These are phyloP conservation scores for Sylvia atricapilla DNA, from an alignment of 2,113 vertebrate species.

Conservation along the genomic window DNA sequence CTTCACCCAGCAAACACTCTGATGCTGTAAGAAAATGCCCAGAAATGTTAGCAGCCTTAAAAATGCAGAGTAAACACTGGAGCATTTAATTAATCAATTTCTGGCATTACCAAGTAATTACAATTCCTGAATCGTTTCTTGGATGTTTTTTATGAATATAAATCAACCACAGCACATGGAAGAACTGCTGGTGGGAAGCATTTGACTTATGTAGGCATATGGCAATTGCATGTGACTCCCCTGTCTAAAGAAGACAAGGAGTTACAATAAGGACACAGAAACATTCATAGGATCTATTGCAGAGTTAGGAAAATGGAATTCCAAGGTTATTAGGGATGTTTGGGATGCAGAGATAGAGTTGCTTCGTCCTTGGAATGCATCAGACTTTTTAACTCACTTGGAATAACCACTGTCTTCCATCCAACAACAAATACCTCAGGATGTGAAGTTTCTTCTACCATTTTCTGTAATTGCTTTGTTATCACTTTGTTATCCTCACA, in stretches of 20 bases:
- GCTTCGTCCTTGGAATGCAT: not conserved
- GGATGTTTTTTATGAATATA: slow-evolving; percentile 7
- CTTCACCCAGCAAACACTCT: slow-evolving; percentile 1
- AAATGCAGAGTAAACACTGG: slow-evolving; percentile 33
- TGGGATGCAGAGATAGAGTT: not conserved
- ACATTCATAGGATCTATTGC: not conserved
- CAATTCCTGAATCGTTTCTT: slow-evolving; percentile 28
- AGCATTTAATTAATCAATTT: slow-evolving; percentile 53
- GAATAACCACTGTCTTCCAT: not conserved
- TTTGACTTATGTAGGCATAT: not conserved
- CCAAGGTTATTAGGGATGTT: not conserved
- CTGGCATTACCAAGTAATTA: slow-evolving; percentile 57
- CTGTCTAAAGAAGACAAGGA: not conserved
- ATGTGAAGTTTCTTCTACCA: not conserved
- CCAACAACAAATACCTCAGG: not conserved
- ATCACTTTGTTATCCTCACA: not conserved
- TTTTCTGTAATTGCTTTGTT: not conserved
- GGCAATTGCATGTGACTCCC: not conserved
- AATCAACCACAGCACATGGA: slow-evolving; percentile 32
- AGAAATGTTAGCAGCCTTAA: slow-evolving; percentile 29
- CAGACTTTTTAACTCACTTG: not conserved
- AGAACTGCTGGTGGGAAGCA: not conserved
- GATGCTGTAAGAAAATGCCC: slow-evolving; percentile 12
- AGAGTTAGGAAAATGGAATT: not conserved
- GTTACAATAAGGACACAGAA: not conserved